Base-by-base conservation (phyloP, 1,140 invertebrate genomes). In the Gryon sp. region DNA sequence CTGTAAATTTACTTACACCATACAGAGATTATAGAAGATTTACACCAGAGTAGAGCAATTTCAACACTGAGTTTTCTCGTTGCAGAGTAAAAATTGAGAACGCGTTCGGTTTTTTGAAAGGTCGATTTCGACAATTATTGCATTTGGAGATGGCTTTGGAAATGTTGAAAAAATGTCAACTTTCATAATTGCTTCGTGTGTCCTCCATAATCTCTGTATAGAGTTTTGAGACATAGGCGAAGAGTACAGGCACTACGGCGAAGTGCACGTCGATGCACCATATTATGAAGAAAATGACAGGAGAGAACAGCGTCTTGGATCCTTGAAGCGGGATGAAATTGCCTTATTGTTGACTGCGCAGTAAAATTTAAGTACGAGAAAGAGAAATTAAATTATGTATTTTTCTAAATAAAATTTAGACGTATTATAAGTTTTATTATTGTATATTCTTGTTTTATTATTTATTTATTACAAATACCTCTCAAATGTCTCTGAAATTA, bases 91-190 rank as follows among this genome's bases (percentile, higher is more conserved):
- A 50, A 30, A 50, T 50, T 6, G 24, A 50, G 9, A 30, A 50
- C 9, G 45, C 45, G 8, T 30, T 50, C 9, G 14, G 14, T 15
- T 50, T 50, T 32, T 11, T 50, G 15, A 50, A 50, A 32, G 45
- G 28, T 9, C 45, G 45, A 4, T 50, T 50, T 32, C 14, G 45
- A 50, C 26, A 30, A 50, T 32, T 50, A 30, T 18, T 52, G 11
- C 48, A 52, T 22, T 5, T 52, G 48, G 28, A 52, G 6, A 52
- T 52, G 48, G n/a, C 30, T 1, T n/a, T n/a, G n/a, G n/a, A n/a
- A 52, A 1, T 20, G 30, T 52, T 11, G 30, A 36, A 52, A 52
- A 52, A 36, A 52, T 22, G 28, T 34, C 48, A 22, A 2, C 2
- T 20, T 52, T 36, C 11, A 36, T 52, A 5, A 52, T 52, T 52